phyloP scores from a whole-genome alignment of 1,140 invertebrate species.

The Sinonovacula constricta region DNA sequence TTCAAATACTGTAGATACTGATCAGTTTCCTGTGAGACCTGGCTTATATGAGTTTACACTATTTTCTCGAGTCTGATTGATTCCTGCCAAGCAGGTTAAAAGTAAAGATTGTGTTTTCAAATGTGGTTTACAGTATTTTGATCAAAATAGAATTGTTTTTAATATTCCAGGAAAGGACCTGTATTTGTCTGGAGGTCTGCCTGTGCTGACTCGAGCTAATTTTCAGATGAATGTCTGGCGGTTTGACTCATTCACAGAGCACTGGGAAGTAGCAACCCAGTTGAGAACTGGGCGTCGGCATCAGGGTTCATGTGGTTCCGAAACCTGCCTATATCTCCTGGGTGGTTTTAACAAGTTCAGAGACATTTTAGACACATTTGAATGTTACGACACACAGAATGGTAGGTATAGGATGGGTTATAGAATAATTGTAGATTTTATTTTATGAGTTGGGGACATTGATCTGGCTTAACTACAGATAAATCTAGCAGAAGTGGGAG shows the following conservation, averaged over 20 bases:
- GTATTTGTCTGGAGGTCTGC: conserved; percentile 37
- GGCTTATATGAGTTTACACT: too few species aligned
- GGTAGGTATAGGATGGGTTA: too few species aligned
- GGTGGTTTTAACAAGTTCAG: conserved; percentile 47
- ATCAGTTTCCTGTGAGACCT: too few species aligned
- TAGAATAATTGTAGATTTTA: too few species aligned
- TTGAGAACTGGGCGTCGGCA: conserved; percentile 18
- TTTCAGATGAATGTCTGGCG: conserved; percentile 37
- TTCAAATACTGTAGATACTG: background rate
- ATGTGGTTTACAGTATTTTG: background rate
- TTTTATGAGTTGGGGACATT: too few species aligned
- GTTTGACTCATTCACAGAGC: conserved; percentile 23
- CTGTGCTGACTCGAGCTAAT: conserved; percentile 2
- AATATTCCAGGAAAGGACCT: conserved; percentile 19
- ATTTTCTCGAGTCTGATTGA: background rate
- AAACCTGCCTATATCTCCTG: conserved; percentile 22
- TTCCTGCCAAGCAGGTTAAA: background rate
- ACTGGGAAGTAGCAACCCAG: conserved; percentile 19
- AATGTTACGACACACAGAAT: conserved; percentile 19
- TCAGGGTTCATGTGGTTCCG: conserved; percentile 32
- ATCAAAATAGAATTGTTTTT: background rate
- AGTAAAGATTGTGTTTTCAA: background rate
- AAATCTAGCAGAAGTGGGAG: too few species aligned
- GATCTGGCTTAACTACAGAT: too few species aligned
- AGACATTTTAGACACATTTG: conserved; percentile 19